Percentiles rank a stretch among this genome's conserved stretches.
phyloP scores from a whole-genome alignment of 2,113 vertebrate species.

The Cranoglanis bouderius region DNA sequence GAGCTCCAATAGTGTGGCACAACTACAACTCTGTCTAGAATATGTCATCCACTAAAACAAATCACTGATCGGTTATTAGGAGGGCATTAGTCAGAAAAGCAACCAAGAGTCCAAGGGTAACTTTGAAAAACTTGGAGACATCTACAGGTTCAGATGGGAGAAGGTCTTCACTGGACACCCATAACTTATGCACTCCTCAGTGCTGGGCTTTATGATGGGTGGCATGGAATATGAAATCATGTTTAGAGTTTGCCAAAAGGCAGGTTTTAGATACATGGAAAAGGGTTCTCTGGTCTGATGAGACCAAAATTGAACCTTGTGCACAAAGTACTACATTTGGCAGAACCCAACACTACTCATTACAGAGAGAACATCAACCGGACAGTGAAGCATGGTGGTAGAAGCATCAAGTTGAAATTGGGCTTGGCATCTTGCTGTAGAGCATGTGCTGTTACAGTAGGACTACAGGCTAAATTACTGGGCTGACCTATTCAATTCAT shows the following conservation, averaged over 20 bases:
- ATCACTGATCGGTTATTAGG: background rate
- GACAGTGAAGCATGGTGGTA: background rate
- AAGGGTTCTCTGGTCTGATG: no score
- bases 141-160: background rate
- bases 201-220: no score
- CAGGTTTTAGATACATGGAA: no score
- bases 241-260: background rate
- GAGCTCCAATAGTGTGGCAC: no score
- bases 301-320: no score
- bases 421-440: background rate
- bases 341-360: background rate
- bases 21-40: no score
- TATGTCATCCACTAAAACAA: no score
- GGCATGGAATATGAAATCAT: background rate
- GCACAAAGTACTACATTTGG: no score
- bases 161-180: background rate
- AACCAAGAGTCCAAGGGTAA: background rate
- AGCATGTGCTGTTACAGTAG: background rate
- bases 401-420: background rate
- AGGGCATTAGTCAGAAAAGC: background rate
- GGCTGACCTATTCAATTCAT: no score
- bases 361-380: background rate
- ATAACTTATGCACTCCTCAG: background rate
- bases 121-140: background rate
- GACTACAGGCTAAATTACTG: no score